Evolutionary conservation across 2,888 invertebrate species (phyloP).

Genomic region (Melitaea athalia): DNA sequence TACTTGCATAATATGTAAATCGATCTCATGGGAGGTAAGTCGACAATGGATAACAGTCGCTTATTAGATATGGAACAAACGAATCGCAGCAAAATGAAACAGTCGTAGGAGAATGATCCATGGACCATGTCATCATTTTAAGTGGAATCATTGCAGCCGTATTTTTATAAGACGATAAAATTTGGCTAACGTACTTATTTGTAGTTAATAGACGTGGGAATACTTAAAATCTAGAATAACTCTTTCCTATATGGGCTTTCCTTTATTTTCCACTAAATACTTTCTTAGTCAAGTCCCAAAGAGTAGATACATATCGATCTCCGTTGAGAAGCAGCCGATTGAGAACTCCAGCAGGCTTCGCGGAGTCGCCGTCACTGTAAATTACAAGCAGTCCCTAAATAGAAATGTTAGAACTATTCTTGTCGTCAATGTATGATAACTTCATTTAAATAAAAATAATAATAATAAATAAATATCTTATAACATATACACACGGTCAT

Average conservation of each 20-base stretch:
- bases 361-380: slow-evolving; percentile 55
- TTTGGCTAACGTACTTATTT: background rate
- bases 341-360: slow-evolving; percentile 54
- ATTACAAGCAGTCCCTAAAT: background rate
- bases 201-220: background rate
- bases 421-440: too few relatives aligned
- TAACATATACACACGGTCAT: too few relatives aligned
- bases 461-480: too few relatives aligned
- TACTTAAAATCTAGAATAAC: background rate
- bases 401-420: background rate
- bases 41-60: too few relatives aligned
- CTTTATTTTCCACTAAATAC: slow-evolving; percentile 46
- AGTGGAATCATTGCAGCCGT: too few relatives aligned
- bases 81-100: too few relatives aligned
- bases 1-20: too few relatives aligned
- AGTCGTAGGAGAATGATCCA: too few relatives aligned
- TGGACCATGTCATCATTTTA: too few relatives aligned
- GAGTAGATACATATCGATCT: slow-evolving; percentile 54
- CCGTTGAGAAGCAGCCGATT: slow-evolving; percentile 52
- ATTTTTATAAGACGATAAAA: background rate
- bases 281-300: slow-evolving; percentile 58
- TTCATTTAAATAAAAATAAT: too few relatives aligned
- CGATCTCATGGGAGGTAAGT: too few relatives aligned
- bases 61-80: too few relatives aligned
- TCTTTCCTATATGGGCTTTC: background rate